Percentiles rank a stretch among this genome's conserved stretches.
phyloP scores from a whole-genome alignment of 2,888 invertebrate genomes.

The Pseudoips prasinana region DNA sequence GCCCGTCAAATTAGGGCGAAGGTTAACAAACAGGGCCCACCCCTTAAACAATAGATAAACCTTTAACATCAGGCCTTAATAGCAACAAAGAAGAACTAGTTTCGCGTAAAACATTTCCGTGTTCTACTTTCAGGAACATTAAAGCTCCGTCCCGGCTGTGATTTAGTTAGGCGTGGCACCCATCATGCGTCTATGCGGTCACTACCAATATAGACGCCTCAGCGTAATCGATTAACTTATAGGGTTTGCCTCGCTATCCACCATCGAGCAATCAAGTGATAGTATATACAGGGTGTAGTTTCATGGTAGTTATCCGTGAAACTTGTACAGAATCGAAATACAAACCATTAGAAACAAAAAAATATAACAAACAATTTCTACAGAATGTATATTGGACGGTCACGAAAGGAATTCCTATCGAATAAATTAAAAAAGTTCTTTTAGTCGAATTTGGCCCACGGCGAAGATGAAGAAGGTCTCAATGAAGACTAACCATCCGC shows the following conservation, averaged over 20 bases:
- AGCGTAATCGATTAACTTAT: slow-evolving; percentile 46
- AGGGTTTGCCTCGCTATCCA: slow-evolving; percentile 38
- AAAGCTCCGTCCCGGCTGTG: slow-evolving; percentile 59
- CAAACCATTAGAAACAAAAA: too few relatives aligned
- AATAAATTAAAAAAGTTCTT: too few relatives aligned
- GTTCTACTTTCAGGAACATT: slow-evolving; percentile 69
- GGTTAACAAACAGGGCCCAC: slow-evolving; percentile 50
- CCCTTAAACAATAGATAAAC: slow-evolving; percentile 43
- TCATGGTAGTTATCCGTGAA: too few relatives aligned
- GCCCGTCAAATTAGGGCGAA: slow-evolving; percentile 48
- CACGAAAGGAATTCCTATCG: too few relatives aligned
- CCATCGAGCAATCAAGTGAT: slow-evolving; percentile 31
- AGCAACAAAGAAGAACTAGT: slow-evolving; percentile 37
- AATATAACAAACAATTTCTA: too few relatives aligned
- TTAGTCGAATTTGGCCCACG: too few relatives aligned
- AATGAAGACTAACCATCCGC: too few relatives aligned
- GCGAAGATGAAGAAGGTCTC: too few relatives aligned
- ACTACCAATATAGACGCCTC: slow-evolving; percentile 49
- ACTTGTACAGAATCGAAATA: too few relatives aligned
- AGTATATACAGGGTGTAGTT: too few relatives aligned
- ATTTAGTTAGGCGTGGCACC: slow-evolving; percentile 70
- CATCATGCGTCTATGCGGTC: slow-evolving; percentile 55
- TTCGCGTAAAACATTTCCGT: slow-evolving; percentile 46
- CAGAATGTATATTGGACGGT: too few relatives aligned
- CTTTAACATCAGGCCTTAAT: slow-evolving; percentile 28